Base-by-base conservation (phyloP, 2,888 invertebrate species). In the Pinctada fucata region DNA sequence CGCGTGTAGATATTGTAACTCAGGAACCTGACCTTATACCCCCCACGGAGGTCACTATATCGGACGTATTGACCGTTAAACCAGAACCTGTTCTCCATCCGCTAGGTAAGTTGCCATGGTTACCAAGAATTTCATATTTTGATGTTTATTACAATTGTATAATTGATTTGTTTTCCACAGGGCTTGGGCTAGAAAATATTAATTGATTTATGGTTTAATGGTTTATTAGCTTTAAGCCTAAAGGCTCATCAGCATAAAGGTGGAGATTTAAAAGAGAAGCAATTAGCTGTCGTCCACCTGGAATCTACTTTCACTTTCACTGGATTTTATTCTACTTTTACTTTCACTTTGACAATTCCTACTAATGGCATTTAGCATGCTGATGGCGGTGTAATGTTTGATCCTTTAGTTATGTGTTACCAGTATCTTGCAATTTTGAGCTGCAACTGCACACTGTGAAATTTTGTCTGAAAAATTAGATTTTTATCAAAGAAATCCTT, bases 71-170 rank as follows among this genome's bases (percentile, higher is more conserved):
- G 74, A 95, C 95, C 89, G 90, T 90, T 63, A 95, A 95, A 76
- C 96, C 96, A 45, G 95, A 96, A 91, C 95, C 96, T 83, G 95
- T 96, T 90, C 83, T 96, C 88, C 96, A 96, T 82, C 95, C 96
- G 85, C 94, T 95, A 93, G 95, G 95, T 95, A 94, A 90, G 91
- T 84, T 52, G 31, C 31, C 31, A 31, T 31, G 31, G 31, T 31
- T 31, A 31, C 31, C 31, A 13, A 58, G 8, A 8, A 58, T 58
- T 58, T 10, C 58, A 58, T 10, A 58, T 58, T 58, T 58, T 8
- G 8, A 8, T 65, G 65, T 65, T 65, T 65, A 16, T 31, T 31
- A 31, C 31, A 31, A 31, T 31, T 65, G n/a, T 65, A 65, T n/a
- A 65, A n/a, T 31, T 13, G 31, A 31, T 31, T 31, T 16, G 65